A percentile compares a stretch with the other conserved stretches of the same genome.
Evolutionary conservation across 2,888 invertebrate species (phyloP).

Genomic region (Aquatica leii): DNA sequence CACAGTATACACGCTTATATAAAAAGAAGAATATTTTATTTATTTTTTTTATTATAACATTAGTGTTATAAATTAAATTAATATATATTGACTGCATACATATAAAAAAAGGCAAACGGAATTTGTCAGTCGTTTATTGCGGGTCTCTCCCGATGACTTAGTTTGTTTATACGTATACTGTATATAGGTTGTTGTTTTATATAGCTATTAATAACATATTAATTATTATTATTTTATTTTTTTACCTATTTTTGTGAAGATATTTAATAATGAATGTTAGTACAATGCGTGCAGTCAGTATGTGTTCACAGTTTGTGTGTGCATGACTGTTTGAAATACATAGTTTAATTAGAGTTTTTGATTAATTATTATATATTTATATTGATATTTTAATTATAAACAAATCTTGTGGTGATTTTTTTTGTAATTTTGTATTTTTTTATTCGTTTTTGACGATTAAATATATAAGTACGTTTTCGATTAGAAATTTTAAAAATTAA

Average conservation of each 20-base stretch:
- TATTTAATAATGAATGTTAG: constrained; percentile 63
- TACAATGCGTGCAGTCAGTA: constrained; percentile 55
- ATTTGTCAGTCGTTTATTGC: constrained; percentile 48
- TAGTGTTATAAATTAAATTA: constrained; percentile 52
- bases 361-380: constrained; percentile 60
- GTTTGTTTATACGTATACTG: constrained; percentile 60
- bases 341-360: constrained; percentile 60
- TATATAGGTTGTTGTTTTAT: constrained; percentile 63
- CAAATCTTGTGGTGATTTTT: constrained; percentile 57
- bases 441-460: constrained; percentile 60
- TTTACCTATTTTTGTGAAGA: constrained; percentile 64
- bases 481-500: constrained; percentile 61
- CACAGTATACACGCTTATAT: constrained; percentile 29
- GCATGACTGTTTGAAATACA: constrained; percentile 59
- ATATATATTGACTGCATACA: constrained; percentile 41
- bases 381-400: constrained; percentile 60
- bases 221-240: constrained; percentile 63
- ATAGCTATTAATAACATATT: constrained; percentile 62
- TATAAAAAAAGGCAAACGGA: constrained; percentile 39
- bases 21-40: constrained; percentile 50
- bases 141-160: constrained; percentile 49
- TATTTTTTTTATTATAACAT: constrained; percentile 60
- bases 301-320: constrained; percentile 54
- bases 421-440: constrained; percentile 53
- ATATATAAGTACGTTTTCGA: constrained; percentile 62